Evolutionary conservation across 1,140 invertebrate species (phyloP).

Genomic region (Ceratitis capitata): DNA sequence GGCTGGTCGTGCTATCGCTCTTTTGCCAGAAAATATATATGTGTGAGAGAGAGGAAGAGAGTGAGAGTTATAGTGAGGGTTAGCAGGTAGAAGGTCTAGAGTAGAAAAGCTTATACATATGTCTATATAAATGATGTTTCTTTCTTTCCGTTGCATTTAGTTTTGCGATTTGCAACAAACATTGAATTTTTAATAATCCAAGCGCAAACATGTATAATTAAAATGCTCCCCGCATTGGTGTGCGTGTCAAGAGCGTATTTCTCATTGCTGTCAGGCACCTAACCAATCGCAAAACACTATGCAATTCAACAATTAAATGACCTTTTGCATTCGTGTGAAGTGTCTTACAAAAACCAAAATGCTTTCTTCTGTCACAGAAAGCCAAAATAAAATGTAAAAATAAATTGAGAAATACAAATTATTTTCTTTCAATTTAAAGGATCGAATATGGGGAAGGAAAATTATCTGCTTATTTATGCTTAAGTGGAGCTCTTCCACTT

Average conservation of each 20-base stretch:
- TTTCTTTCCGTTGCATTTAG: neutral
- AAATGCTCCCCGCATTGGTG: neutral
- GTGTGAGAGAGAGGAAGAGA: too few species aligned
- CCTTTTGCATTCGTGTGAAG: neutral
- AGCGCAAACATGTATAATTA: neutral
- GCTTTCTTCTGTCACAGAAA: too few species aligned
- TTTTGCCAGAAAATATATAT: too few species aligned
- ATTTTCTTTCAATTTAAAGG: too few species aligned
- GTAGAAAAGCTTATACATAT: neutral
- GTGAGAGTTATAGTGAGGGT: neutral
- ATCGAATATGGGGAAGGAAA: too few species aligned
- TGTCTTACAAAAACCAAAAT: too few species aligned
- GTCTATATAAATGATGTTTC: neutral
- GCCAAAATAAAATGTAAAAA: too few species aligned
- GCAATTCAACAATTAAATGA: neutral
- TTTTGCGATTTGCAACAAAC: neutral
- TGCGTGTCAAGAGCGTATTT: slow-evolving; percentile 5
- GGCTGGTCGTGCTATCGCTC: neutral
- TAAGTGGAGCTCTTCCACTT: too few species aligned
- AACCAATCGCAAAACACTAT: neutral
- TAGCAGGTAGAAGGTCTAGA: too few species aligned
- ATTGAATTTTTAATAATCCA: neutral
- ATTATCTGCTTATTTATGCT: too few species aligned
- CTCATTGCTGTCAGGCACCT: neutral
- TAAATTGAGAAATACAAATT: too few species aligned